Conservation (phyloP, 2,888 invertebrate genomes). For the Ophioninae sp. region DNA sequence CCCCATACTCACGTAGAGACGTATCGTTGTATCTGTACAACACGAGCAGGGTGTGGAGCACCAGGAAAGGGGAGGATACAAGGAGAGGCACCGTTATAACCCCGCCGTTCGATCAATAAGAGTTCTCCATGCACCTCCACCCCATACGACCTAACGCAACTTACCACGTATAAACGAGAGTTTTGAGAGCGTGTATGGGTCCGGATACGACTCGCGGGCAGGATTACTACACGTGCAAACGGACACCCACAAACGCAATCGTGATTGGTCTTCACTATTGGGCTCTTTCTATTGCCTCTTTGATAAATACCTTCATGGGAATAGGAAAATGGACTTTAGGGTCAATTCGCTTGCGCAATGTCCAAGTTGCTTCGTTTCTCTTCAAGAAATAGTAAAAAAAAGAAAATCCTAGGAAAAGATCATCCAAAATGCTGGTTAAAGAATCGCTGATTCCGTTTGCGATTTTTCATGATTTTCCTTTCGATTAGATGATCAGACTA, state of each 20-base stretch:
- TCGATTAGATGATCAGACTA: too few species aligned
- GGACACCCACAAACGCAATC: background rate
- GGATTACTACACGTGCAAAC: background rate
- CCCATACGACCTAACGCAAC: slow-evolving; percentile 59
- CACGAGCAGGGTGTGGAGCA: slow-evolving; percentile 17
- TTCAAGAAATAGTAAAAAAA: background rate
- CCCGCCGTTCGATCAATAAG: slow-evolving; percentile 71
- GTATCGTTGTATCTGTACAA: background rate
- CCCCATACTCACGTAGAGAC: background rate
- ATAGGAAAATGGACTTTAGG: background rate
- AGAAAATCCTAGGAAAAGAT: background rate
- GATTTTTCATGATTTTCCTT: too few species aligned
- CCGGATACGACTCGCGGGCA: background rate
- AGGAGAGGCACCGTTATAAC: slow-evolving; percentile 64
- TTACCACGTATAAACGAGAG: slow-evolving; percentile 16
- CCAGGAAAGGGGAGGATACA: slow-evolving; percentile 41
- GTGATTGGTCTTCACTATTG: background rate
- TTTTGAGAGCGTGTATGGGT: background rate
- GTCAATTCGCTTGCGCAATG: background rate
- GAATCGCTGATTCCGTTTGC: too few species aligned
- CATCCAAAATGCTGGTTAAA: background rate
- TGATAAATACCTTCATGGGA: background rate
- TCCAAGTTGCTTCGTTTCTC: background rate
- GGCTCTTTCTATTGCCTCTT: background rate
- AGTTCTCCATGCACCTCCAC: slow-evolving; percentile 64